Percentiles rank a stretch among this genome's conserved stretches.
phyloP scores from a whole-genome alignment of 2,797 vertebrate species.

The Phataginus tetradactyla region DNA sequence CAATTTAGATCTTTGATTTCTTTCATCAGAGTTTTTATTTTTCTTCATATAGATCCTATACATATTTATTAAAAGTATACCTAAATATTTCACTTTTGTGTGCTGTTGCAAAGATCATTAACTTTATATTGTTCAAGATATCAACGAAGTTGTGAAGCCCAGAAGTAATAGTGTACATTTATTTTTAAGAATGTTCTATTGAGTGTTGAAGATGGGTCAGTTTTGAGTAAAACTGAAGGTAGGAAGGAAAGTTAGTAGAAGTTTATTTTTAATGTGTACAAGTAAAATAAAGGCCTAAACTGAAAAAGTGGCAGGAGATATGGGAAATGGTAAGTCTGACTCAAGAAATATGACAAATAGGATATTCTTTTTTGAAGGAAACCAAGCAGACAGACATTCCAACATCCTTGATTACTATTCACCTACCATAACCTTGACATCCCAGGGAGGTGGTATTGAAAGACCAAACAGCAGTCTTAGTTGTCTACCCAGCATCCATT shows the following conservation, averaged over 20 bases:
- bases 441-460: background rate
- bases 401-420: background rate
- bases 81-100: conserved; percentile 27
- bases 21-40: background rate
- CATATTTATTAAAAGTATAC: background rate
- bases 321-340: background rate
- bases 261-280: background rate
- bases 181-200: background rate
- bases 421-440: background rate
- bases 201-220: background rate
- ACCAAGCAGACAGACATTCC: background rate
- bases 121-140: background rate
- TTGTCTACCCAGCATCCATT: background rate
- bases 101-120: conserved; percentile 16
- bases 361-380: background rate
- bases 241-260: background rate
- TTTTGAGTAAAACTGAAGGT: background rate
- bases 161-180: background rate
- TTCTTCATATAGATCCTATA: background rate
- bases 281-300: conserved; percentile 2
- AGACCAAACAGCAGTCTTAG: background rate
- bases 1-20: background rate
- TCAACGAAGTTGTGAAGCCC: background rate
- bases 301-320: background rate
- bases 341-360: background rate